phyloP scores from a whole-genome alignment of 2,113 vertebrate species.

The Oryzias melastigma region DNA sequence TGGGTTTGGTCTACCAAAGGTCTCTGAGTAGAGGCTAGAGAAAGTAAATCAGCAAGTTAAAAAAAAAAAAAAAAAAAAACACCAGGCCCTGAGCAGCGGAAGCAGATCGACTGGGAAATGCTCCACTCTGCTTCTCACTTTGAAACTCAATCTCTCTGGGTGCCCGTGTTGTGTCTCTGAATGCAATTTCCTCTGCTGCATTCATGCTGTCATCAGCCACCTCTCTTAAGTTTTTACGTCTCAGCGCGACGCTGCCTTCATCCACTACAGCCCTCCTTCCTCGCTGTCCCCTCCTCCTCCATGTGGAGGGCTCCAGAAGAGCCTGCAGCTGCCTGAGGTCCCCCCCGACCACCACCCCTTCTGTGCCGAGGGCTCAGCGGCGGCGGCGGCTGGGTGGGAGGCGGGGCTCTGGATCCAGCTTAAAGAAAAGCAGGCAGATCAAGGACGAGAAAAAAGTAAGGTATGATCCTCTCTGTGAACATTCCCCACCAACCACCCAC shows the following conservation, averaged over 20 bases:
- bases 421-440: slow-evolving; percentile 74
- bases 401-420: slow-evolving; percentile 70
- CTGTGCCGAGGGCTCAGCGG: too few relatives aligned
- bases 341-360: slow-evolving; percentile 51
- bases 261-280: slow-evolving; percentile 24
- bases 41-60: too few relatives aligned
- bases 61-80: too few relatives aligned
- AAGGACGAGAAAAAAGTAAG: slow-evolving; percentile 67
- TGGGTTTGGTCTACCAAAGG: too few relatives aligned
- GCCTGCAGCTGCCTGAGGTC: slow-evolving; percentile 70
- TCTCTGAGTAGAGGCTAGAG: too few relatives aligned
- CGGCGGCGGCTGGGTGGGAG: slow-evolving; percentile 47
- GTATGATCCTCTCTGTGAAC: slow-evolving; percentile 64
- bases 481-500: slow-evolving; percentile 37
- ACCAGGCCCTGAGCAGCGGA: too few relatives aligned
- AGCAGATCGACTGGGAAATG: slow-evolving; percentile 33
- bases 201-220: slow-evolving; percentile 70
- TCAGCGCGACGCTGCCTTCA: slow-evolving; percentile 12
- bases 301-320: slow-evolving; percentile 49
- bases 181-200: slow-evolving; percentile 66
- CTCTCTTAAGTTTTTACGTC: slow-evolving; percentile 49
- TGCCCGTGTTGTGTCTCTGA: slow-evolving; percentile 74
- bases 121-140: slow-evolving; percentile 49
- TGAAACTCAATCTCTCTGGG: slow-evolving; percentile 73
- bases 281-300: slow-evolving; percentile 23